Base-by-base conservation (phyloP, 2,797 vertebrate genomes). In the Amblyopsis hoosieri region DNA sequence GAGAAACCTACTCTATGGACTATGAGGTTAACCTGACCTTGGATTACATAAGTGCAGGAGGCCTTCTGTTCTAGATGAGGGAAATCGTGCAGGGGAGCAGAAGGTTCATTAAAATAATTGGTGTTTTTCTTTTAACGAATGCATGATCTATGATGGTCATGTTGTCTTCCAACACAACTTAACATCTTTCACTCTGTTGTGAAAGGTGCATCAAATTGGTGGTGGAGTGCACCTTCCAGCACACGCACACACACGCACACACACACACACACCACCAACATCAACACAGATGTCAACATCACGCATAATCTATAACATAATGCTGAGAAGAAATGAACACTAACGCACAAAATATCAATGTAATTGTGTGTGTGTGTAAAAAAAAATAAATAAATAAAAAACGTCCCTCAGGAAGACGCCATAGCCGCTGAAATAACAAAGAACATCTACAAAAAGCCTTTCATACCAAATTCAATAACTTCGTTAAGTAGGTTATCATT, bases 251-350 rank as follows among this genome's bases (percentile, higher is more conserved):
- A 76, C 57, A 48, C 17, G 3, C 17, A 31, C 59, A 12, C 71
- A 63, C 75, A 62, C 67, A 51, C 12, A n/a, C 10, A 58, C 62
- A 50, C 52, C 66, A 64, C 33, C 66, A 69, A 67, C 62, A 52
- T 33, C 66, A 53, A 1, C 5, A 67, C 64, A 60, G 49, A 77
- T 69, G 74, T 64, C 59, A 19, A 57, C 62, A 57, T 80, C 67
- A 73, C 82, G 74, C 73, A 76, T 84, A 75, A 81, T 84, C 71
- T 82, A 80, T 71, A 67, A 78, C 75, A 59, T 60, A 66, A 29
- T 50, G 6, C 29, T 31, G 47, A 14, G 9, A 62, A 63, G 33
- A 74, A 81, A 80, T 72, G 64, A 71, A 69, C 49, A 57, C 2
- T 17, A 52, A 6, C 45, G 2, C 23, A 23, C 23, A 23, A 23